phyloP scores from a whole-genome alignment of 1,140 invertebrate genomes.

The Propsilocerus akamusi region DNA sequence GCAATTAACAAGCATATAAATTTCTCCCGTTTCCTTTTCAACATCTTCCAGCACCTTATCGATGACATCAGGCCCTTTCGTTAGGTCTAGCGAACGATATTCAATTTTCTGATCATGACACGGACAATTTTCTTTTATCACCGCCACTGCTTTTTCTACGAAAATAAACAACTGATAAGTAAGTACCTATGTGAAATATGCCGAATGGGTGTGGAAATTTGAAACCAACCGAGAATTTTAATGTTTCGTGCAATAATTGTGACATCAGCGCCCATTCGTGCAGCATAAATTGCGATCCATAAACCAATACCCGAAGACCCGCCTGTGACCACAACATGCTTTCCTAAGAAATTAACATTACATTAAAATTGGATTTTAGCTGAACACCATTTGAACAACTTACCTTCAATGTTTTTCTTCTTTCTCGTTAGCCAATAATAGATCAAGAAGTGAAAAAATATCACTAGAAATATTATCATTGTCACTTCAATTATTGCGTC shows the following conservation, averaged over 20 bases:
- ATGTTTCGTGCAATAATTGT: conserved; percentile 73
- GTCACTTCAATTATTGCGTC: not conserved
- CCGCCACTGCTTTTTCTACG: conserved; percentile 17
- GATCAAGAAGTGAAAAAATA: not conserved
- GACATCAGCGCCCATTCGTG: conserved; percentile 63
- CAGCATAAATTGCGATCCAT: conserved; percentile 55
- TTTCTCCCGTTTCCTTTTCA: conserved; percentile 45
- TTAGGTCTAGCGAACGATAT: conserved; percentile 53
- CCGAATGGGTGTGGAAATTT: not conserved
- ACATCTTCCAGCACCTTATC: conserved; percentile 37
- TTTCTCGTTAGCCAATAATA: not conserved
- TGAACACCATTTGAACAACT: not conserved
- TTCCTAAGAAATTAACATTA: conserved; percentile 17
- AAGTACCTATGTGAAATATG: not conserved
- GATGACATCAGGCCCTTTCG: conserved; percentile 38
- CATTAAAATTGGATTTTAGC: not conserved
- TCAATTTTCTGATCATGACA: conserved; percentile 41
- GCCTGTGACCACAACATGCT: conserved; percentile 64
- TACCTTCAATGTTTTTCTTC: not conserved
- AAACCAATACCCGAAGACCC: conserved; percentile 93
- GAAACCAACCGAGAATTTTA: conserved; percentile 32
- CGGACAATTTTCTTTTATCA: conserved; percentile 17
- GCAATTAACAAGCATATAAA: conserved; percentile 83
- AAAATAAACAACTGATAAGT: not conserved
- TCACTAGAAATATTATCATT: not conserved